Conservation (phyloP, 2,888 invertebrate genomes). For the Mactromeris polynyma region DNA sequence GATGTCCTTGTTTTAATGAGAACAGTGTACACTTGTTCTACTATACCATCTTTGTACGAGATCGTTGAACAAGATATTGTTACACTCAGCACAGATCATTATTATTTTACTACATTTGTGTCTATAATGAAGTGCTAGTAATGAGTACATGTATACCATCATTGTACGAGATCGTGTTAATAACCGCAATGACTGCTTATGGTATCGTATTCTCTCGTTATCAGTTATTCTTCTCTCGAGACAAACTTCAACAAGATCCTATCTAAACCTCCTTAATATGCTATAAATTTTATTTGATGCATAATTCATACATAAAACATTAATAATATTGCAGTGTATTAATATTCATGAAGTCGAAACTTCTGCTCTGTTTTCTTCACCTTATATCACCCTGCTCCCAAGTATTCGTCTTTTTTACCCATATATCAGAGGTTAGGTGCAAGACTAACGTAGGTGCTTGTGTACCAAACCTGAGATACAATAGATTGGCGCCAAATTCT, state of each 20-base stretch:
- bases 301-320: slow-evolving; percentile 16
- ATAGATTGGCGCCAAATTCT: too few species aligned
- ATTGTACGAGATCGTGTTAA: not conserved
- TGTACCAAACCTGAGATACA: too few species aligned
- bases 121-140: too few species aligned
- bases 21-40: too few species aligned
- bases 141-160: not conserved
- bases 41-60: too few species aligned
- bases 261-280: slow-evolving; percentile 1
- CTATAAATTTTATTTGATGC: slow-evolving; percentile 12
- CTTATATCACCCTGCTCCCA: not conserved
- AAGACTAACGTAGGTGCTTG: too few species aligned
- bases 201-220: not conserved
- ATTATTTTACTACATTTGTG: too few species aligned
- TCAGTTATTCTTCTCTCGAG: not conserved
- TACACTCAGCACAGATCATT: too few species aligned
- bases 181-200: not conserved
- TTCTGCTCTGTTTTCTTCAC: not conserved
- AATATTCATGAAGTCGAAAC: not conserved
- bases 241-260: not conserved
- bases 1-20: too few species aligned
- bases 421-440: too few species aligned
- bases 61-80: too few species aligned
- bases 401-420: not conserved
- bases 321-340: not conserved